Evolutionary conservation across 23 tunicate genomes (phyloP), one percentile per base, ranked within the genome.

Genomic region (Halocynthia aurantium): DNA sequence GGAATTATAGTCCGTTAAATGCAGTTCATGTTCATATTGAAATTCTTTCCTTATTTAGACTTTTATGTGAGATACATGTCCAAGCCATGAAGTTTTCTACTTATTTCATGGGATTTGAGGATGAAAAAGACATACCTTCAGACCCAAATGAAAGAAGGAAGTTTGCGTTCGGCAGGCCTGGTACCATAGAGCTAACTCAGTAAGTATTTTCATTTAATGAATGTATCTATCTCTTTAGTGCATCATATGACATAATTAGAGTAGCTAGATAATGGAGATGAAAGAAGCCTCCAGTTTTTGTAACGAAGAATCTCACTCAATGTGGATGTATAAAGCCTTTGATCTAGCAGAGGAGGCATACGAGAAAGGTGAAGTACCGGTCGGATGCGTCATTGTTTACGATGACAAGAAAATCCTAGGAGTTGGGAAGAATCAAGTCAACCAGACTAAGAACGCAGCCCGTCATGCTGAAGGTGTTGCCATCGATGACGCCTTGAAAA

Each of bases 391-490:
- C 18, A 63, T 92, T 5, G 98, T 92, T 31, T 65, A 62, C 8
- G 66, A 86, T 10, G 70, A 92, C 61, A 51, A 21, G 17, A 50
- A 82, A 70, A 61, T 85, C 7, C 66, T 92, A 7, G 88, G 91
- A 6, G 69, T 72, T 53, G 98, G 98, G 5, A 52, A 81, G 13
- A 92, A 92, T 60, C 57, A 81, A 78, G 98, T 92, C 11, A 92
- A 92, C 70, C 71, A 80, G 75, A 80, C 82, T 21, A 92, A 92
- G 77, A 92, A 92, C 76, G 92, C 98, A 10, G 82, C 98, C 12
- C 73, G 98, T 53, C 98, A 92, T 76, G 98, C 98, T n/a, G 98
- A 92, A 69, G 57, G 83, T 22, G 92, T 92, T 52, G 98, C 98
- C 44, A 83, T 92, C n/a, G 98, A 92, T 67, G 52, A 92, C 50